Base-by-base conservation (phyloP, 2,113 vertebrate genomes). In the Hyla sarda region DNA sequence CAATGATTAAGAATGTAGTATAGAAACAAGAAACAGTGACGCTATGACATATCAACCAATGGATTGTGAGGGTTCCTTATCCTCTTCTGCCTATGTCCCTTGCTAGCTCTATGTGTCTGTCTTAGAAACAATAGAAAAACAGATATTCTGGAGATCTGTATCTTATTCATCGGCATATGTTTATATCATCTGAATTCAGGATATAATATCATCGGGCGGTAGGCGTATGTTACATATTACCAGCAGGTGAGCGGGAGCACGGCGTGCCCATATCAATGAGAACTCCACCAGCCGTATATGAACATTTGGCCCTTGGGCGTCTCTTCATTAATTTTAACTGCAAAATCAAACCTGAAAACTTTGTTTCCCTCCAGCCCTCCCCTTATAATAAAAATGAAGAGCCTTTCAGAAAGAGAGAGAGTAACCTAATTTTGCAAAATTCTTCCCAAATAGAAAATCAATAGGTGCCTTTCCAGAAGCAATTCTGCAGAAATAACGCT, bases 381-480 rank as follows among this genome's bases (percentile, higher is more conserved):
- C 77, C 77, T 58, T 50, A 58, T 82, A 87, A 87, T 82, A 62
- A 81, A 82, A 62, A 82, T 65, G 58, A 82, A 87, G 54, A 58
- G 77, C 76, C 69, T 87, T 82, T 87, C 77, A 79, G 65, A 87
- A 47, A 74, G 78, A 87, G 73, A 87, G 54, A 73, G 77, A 58
- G 77, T 87, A 87, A 87, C 85, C 67, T 87, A 87, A 87, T 87
- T 82, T 87, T 87, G 85, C 85, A 87, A 87, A 87, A 87, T 87
- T 87, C 85, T 80, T 87, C 85, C 78, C 85, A 87, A 87, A 87
- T 87, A 87, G 85, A 87, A 87, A 87, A 87, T 87, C 85, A 87
- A 87, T 87, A 82, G 67, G 34, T 62, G 78, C 67, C 69, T 82
- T 87, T 82, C 67, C 37, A 81, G 85, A 72, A 74, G 85, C 85